These are phyloP conservation scores for Apocheima hispidaria DNA, from an alignment of 2,888 invertebrate genomes.

Conservation along the genomic window DNA sequence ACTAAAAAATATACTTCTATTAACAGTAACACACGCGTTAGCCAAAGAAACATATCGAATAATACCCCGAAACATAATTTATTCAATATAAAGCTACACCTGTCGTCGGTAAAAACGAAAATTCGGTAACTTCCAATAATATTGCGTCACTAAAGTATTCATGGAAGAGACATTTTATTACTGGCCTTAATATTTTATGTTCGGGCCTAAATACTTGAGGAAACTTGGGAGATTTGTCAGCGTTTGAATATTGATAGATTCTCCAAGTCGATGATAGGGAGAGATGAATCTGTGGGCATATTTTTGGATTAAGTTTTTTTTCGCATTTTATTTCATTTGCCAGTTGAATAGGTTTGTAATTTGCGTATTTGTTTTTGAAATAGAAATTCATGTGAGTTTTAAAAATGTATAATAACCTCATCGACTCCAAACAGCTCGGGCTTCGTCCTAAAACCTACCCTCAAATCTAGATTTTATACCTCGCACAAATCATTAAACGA, in stretches of 20 bases:
- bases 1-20: too few relatives aligned
- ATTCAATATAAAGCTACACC: conserved; percentile 52
- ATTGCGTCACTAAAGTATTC: conserved; percentile 42
- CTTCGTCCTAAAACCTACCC: too few relatives aligned
- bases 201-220: conserved; percentile 26
- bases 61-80: conserved; percentile 44
- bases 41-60: conserved; percentile 18
- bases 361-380: not conserved
- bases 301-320: conserved; percentile 1
- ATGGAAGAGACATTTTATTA: conserved; percentile 46
- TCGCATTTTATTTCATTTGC: not conserved
- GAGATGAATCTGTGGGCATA: conserved; percentile 13
- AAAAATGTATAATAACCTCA: too few relatives aligned
- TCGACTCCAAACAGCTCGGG: too few relatives aligned
- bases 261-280: conserved; percentile 6
- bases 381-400: too few relatives aligned
- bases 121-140: conserved; percentile 49
- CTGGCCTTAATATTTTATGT: conserved; percentile 38
- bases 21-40: conserved; percentile 5
- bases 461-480: too few relatives aligned
- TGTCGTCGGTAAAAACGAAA: conserved; percentile 49
- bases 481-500: too few relatives aligned
- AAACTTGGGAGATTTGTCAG: conserved; percentile 30
- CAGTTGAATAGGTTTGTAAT: not conserved
- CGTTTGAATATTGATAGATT: conserved; percentile 30